phyloP scores from a whole-genome alignment of 35 echinoderm and acorn worm genomes.

The Ophiothrix spiculata region DNA sequence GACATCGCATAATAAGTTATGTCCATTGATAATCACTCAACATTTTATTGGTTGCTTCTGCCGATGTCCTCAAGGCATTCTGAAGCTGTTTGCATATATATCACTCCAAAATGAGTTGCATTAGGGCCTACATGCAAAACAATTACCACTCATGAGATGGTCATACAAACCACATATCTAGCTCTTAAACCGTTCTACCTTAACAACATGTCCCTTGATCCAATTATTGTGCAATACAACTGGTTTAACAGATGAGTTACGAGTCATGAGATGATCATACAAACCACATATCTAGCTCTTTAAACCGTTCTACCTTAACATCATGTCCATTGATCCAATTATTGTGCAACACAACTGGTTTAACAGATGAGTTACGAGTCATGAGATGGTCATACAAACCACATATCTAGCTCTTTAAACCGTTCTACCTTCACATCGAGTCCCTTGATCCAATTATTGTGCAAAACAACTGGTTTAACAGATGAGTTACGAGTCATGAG shows the following conservation, averaged over 20 bases:
- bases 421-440: conserved; percentile 49
- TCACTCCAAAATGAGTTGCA: too few species aligned
- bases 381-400: conserved; percentile 45
- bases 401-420: conserved; percentile 33
- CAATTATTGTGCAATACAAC: conserved; percentile 81
- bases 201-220: conserved; percentile 45
- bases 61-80: too few species aligned
- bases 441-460: conserved; percentile 74
- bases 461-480: conserved; percentile 43
- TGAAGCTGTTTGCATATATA: too few species aligned
- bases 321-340: conserved; percentile 65
- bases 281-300: conserved; percentile 39
- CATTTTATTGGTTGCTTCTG: too few species aligned
- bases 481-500: too few species aligned
- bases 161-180: conserved; percentile 42
- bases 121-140: too few species aligned
- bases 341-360: conserved; percentile 62
- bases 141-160: too few species aligned
- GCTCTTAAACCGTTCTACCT: conserved; percentile 49
- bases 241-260: too few species aligned
- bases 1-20: too few species aligned
- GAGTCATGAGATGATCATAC: too few species aligned
- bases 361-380: neutral
- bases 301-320: conserved; percentile 51
- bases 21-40: too few species aligned